Conservation (phyloP, 2,797 vertebrate genomes). For the Poecile montanus region DNA sequence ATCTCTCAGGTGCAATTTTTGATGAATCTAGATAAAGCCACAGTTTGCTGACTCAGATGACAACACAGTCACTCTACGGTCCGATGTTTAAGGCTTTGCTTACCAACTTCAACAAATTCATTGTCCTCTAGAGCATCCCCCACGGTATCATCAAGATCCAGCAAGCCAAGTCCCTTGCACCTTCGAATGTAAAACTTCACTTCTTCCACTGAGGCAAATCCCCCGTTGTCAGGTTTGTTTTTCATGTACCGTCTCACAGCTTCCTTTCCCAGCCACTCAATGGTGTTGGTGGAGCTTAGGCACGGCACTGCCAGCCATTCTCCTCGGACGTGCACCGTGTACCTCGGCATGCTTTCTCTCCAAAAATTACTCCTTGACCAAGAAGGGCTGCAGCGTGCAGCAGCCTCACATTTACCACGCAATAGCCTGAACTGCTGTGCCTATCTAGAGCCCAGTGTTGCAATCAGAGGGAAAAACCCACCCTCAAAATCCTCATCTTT, state of each 20-base stretch:
- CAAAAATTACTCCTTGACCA: background rate
- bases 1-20: background rate
- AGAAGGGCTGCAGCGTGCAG: background rate
- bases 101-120: slow-evolving; percentile 97
- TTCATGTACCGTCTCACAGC: slow-evolving; percentile 92
- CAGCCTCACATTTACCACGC: background rate
- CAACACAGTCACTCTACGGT: accelerated
- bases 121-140: slow-evolving; percentile 94
- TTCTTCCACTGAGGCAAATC: slow-evolving; percentile 83
- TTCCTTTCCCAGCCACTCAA: slow-evolving; percentile 89
- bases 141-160: slow-evolving; percentile 89
- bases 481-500: background rate
- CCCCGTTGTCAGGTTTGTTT: slow-evolving; percentile 95
- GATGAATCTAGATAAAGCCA: background rate
- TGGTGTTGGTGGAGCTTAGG: slow-evolving; percentile 70
- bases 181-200: slow-evolving; percentile 84
- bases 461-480: slow-evolving; percentile 3
- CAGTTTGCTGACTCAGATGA: background rate
- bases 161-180: slow-evolving; percentile 90
- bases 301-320: slow-evolving; percentile 96
- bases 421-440: background rate
- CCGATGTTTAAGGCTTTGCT: slow-evolving; percentile 18
- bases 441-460: background rate
- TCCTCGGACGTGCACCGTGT: slow-evolving; percentile 91
- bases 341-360: slow-evolving; percentile 84